Percentiles rank a stretch among this genome's conserved stretches.
These are phyloP conservation scores for Anoura caudifer DNA, from an alignment of 2,113 vertebrate species.

Conservation along the genomic window DNA sequence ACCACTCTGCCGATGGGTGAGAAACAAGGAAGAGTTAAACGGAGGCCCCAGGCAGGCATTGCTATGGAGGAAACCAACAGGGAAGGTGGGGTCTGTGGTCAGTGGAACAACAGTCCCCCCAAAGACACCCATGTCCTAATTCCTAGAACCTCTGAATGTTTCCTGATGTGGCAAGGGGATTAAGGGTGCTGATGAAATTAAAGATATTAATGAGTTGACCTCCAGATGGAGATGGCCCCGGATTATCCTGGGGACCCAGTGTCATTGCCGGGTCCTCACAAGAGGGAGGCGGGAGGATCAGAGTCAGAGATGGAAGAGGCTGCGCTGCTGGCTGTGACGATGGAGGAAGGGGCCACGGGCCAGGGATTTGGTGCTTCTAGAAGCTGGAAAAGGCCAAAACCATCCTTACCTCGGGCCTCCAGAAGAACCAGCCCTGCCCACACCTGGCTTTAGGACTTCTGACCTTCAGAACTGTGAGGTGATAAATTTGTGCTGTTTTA, in stretches of 20 bases:
- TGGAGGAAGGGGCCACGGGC: neutral
- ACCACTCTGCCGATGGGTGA: neutral
- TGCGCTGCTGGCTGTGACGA: accelerated
- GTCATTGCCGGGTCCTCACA: accelerated
- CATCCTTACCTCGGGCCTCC: neutral
- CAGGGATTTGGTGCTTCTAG: accelerated
- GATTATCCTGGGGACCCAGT: neutral
- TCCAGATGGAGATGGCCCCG: neutral
- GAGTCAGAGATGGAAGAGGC: neutral
- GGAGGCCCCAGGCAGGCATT: accelerated
- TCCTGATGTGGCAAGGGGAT: neutral
- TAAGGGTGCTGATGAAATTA: neutral
- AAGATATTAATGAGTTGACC: neutral
- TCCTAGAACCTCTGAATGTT: neutral
- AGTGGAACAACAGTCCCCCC: accelerated
- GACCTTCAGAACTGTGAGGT: neutral
- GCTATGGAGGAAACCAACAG: neutral
- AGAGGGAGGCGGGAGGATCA: neutral
- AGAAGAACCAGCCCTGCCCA: neutral
- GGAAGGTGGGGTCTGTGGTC: neutral
- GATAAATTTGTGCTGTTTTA: neutral
- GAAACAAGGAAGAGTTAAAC: neutral
- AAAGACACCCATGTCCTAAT: accelerated
- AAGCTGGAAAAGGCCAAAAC: neutral
- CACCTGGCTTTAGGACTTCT: neutral